A percentile compares a stretch with the other conserved stretches of the same genome.
These are phyloP conservation scores for Myotis pilosus DNA, from an alignment of 2,797 vertebrate genomes.

Conservation along the genomic window DNA sequence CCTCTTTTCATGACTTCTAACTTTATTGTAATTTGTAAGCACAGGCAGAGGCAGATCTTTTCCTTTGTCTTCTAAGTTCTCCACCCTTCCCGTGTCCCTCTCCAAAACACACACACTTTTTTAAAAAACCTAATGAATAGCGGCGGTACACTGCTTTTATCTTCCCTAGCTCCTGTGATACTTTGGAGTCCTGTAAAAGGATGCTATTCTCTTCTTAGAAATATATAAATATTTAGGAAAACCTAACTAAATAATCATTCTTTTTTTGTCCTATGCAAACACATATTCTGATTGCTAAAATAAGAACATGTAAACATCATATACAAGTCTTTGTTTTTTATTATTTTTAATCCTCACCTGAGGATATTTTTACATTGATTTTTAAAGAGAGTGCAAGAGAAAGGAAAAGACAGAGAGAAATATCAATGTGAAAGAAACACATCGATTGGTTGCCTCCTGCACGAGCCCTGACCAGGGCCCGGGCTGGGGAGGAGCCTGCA, in stretches of 20 bases:
- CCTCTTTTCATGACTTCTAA: background rate
- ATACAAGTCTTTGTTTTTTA: background rate
- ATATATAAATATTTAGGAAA: conserved; percentile 41
- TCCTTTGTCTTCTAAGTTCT: conserved; percentile 30
- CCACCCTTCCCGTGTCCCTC: fast-evolving
- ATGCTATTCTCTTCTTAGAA: conserved; percentile 28
- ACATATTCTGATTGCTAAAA: conserved; percentile 49
- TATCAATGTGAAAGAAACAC: background rate
- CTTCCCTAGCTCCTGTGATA: conserved; percentile 11
- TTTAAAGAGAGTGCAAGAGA: background rate
- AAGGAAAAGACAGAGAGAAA: background rate
- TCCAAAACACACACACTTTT: background rate
- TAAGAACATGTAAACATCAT: background rate
- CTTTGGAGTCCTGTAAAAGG: conserved; percentile 28
- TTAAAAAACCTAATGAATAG: background rate
- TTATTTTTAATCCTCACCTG: background rate
- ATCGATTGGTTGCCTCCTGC: background rate
- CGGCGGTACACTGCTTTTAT: background rate
- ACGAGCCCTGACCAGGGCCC: background rate
- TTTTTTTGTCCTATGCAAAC: background rate
- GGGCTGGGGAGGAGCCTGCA: background rate
- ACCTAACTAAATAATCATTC: conserved; percentile 2
- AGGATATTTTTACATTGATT: no score
- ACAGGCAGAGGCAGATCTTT: conserved; percentile 45
- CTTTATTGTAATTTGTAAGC: conserved; percentile 22